phyloP scores from a whole-genome alignment of 2,888 invertebrate genomes.

The Cancer borealis region DNA sequence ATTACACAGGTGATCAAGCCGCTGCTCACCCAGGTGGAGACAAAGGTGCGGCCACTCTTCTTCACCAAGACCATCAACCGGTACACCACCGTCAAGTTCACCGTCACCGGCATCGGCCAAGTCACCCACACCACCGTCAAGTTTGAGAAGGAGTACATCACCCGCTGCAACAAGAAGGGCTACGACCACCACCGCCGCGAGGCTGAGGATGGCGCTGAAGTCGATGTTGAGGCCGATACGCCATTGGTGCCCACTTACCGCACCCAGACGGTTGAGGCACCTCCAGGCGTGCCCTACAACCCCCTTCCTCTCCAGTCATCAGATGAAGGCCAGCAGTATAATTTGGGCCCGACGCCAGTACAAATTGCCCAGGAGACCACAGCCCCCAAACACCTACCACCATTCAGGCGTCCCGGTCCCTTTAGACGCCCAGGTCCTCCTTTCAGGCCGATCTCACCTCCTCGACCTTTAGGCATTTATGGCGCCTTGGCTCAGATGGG shows the following conservation, averaged over 20 bases:
- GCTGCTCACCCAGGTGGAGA: slow-evolving; percentile 76
- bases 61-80: slow-evolving; percentile 76
- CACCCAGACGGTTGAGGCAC: neutral
- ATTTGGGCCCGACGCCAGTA: neutral
- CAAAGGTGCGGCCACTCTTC: slow-evolving; percentile 76
- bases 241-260: slow-evolving; percentile 49
- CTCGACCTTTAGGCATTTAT: neutral
- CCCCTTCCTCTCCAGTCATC: neutral
- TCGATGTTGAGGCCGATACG: neutral
- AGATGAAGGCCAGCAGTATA: neutral
- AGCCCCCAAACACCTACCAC: neutral
- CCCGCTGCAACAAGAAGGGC: slow-evolving; percentile 76
- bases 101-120: slow-evolving; percentile 77
- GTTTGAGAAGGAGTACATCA: slow-evolving; percentile 77
- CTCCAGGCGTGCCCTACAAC: slow-evolving; percentile 47
- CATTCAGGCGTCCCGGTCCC: slow-evolving; percentile 4
- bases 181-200: slow-evolving; percentile 63
- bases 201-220: slow-evolving; percentile 40
- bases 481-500: neutral
- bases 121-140: slow-evolving; percentile 77
- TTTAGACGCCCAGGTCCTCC: neutral
- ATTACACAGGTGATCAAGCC: slow-evolving; percentile 77
- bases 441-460: neutral
- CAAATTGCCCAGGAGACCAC: neutral
- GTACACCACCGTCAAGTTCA: slow-evolving; percentile 77